These are phyloP conservation scores for Neuroterus valhalla DNA, from an alignment of 1,140 invertebrate species.

Conservation along the genomic window DNA sequence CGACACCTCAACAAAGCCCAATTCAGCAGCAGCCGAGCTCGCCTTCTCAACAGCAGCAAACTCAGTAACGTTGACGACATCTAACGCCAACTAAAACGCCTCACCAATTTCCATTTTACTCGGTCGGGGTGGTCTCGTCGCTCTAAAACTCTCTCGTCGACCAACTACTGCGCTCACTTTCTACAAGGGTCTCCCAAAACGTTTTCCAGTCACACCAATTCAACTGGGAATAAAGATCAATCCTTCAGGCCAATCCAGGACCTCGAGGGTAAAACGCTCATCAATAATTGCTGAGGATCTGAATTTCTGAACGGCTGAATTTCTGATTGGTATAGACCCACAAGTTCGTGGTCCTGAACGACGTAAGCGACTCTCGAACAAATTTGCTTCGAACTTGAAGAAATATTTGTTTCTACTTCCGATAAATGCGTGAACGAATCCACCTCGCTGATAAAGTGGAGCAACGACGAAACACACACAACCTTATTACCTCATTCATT, in stretches of 20 bases:
- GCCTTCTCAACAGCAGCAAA: constrained; percentile 55
- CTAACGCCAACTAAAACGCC: constrained; percentile 56
- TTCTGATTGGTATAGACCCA: too few species aligned
- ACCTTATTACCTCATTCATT: constrained; percentile 74
- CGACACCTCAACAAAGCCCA: constrained; percentile 53
- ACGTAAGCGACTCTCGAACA: too few species aligned
- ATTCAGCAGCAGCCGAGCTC: constrained; percentile 57
- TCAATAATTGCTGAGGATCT: too few species aligned
- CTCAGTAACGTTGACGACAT: constrained; percentile 65
- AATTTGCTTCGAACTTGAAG: too few species aligned
- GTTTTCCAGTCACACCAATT: too few species aligned
- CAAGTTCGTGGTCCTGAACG: too few species aligned
- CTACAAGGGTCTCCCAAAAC: constrained; percentile 1
- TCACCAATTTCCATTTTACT: constrained; percentile 60
- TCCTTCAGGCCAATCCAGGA: too few species aligned
- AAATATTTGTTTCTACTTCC: not conserved
- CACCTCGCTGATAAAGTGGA: constrained; percentile 33
- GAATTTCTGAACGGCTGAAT: too few species aligned
- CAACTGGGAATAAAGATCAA: too few species aligned
- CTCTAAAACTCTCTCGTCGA: constrained; percentile 37
- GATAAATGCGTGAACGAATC: not conserved
- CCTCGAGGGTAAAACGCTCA: too few species aligned
- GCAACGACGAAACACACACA: constrained; percentile 60
- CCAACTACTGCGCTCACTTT: constrained; percentile 39
- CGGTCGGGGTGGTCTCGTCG: constrained; percentile 56